Percentiles rank a stretch among this genome's conserved stretches.
These are phyloP conservation scores for Dryococelus australis DNA, from an alignment of 2,888 invertebrate species.

Conservation along the genomic window DNA sequence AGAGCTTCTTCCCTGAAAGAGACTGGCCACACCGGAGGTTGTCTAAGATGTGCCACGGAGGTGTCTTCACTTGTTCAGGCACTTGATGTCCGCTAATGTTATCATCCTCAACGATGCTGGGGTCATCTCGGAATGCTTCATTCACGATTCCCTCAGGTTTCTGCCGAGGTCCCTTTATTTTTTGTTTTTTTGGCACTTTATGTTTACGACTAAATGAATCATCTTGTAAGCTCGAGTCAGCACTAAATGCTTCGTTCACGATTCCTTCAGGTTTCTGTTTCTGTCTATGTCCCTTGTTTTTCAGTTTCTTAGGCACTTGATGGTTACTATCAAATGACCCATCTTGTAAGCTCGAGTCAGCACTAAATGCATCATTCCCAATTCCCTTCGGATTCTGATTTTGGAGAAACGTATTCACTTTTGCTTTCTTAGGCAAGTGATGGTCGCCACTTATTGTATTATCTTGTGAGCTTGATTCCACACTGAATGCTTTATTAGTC, in stretches of 20 bases:
- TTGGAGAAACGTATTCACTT: background rate
- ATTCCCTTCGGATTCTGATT: background rate
- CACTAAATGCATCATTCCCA: background rate
- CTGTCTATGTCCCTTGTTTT: background rate
- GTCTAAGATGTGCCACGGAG: too few species aligned
- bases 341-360: background rate
- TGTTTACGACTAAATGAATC: background rate
- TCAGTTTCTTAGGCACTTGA: background rate
- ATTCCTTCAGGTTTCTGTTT: background rate
- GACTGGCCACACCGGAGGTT: too few species aligned
- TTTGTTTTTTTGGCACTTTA: background rate
- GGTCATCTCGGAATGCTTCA: background rate
- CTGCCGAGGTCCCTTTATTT: background rate
- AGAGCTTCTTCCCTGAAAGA: background rate
- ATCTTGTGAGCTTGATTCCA: background rate
- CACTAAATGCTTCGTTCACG: background rate
- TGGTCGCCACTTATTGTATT: background rate
- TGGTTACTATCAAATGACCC: background rate
- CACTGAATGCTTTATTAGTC: background rate
- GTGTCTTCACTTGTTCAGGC: too few species aligned
- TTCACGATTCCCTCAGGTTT: conserved; percentile 1
- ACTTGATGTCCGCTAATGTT: too few species aligned
- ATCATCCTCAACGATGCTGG: background rate
- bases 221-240: background rate
- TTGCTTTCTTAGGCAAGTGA: background rate